Evolutionary conservation across 2,113 vertebrate genomes (phyloP).

Genomic region (Emydocephalus ijimae): DNA sequence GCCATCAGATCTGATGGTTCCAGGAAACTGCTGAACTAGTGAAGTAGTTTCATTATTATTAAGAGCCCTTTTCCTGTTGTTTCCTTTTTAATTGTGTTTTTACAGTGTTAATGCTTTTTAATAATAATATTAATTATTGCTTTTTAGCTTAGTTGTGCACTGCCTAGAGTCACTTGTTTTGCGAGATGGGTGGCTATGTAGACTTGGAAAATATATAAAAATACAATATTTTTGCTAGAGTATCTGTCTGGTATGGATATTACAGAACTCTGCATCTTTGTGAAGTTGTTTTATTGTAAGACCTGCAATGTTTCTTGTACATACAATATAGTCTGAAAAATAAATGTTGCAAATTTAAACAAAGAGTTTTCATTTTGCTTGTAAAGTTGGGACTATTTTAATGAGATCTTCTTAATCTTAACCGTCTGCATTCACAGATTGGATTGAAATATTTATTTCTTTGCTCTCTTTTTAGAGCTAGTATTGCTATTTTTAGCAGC

Average conservation of each 20-base stretch:
- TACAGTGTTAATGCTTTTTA: background rate
- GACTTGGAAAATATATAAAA: background rate
- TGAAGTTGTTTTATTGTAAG: conserved; percentile 1
- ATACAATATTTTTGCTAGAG: background rate
- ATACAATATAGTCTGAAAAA: background rate
- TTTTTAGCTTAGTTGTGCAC: background rate
- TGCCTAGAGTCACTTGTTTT: background rate
- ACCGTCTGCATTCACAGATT: conserved; percentile 26
- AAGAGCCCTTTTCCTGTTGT: background rate
- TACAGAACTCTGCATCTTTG: background rate
- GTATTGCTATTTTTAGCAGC: conserved; percentile 54
- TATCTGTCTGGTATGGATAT: background rate
- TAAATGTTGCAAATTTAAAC: conserved; percentile 34
- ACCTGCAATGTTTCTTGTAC: conserved; percentile 5
- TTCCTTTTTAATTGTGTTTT: background rate
- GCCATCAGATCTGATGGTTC: background rate
- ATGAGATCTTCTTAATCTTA: conserved; percentile 5
- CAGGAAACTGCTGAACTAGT: background rate
- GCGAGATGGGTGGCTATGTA: background rate
- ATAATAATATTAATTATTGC: background rate
- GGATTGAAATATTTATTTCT: conserved; percentile 44
- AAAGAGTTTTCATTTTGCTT: conserved; percentile 22
- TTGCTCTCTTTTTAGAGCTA: conserved; percentile 31
- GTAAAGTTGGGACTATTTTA: conserved; percentile 13
- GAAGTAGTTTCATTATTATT: background rate